Conservation (phyloP, 2,888 invertebrate genomes). For the Hololepta plana region DNA sequence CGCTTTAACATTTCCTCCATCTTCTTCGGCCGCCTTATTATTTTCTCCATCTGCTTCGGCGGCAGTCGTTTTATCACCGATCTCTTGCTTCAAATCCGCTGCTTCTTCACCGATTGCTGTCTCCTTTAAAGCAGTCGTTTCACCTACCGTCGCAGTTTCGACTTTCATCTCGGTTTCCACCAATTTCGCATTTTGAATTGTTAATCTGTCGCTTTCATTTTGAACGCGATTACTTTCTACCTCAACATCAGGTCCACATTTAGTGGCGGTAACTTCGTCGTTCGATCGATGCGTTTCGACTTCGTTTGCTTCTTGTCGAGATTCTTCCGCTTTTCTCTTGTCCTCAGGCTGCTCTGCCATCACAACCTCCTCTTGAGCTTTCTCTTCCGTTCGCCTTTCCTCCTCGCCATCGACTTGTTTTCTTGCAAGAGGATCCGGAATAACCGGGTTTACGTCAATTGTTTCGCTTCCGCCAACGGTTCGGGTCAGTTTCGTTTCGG, state of each 20-base stretch:
- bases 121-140: conserved; percentile 4
- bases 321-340: not conserved
- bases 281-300: no score
- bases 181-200: conserved; percentile 1
- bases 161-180: conserved; percentile 4
- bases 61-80: conserved; percentile 6
- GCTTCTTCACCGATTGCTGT: conserved; percentile 7
- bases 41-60: conserved; percentile 7
- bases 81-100: conserved; percentile 5
- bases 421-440: no score
- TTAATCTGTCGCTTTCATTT: not conserved
- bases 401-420: no score
- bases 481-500: no score
- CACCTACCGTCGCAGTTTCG: not conserved
- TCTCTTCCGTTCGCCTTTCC: conserved; percentile 6
- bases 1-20: conserved; percentile 7
- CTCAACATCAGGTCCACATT: no score
- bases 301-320: no score
- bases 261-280: no score
- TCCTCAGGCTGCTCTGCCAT: conserved; percentile 15
- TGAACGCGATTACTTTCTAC: not conserved
- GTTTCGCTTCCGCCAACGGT: no score
- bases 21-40: conserved; percentile 7
- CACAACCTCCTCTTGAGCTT: conserved; percentile 4
- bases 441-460: no score